Conservation (phyloP, 2,113 vertebrate species). For the Odobenus rosmarus region DNA sequence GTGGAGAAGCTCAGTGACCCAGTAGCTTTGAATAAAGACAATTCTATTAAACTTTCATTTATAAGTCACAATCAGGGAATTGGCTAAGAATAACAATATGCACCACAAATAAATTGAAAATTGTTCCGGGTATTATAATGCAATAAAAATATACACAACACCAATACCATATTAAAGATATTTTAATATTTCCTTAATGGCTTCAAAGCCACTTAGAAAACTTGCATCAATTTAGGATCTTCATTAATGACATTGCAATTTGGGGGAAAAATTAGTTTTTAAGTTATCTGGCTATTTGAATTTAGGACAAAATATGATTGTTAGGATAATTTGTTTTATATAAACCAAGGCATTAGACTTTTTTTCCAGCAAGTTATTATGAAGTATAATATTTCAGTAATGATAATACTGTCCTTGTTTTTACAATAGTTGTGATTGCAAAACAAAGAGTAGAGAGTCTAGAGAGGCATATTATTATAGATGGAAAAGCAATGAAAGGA, state of each 20-base stretch:
- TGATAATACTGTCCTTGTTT: neutral
- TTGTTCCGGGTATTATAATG: neutral
- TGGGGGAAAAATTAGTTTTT: neutral
- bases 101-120: conserved; percentile 3
- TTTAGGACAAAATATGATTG: neutral
- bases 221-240: neutral
- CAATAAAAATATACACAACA: neutral
- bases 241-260: neutral
- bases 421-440: neutral
- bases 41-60: conserved; percentile 52
- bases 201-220: conserved; percentile 35
- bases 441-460: neutral
- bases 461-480: neutral
- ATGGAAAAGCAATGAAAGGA: neutral
- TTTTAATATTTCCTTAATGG: neutral
- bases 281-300: neutral
- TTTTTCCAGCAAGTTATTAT: neutral
- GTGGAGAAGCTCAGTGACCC: neutral
- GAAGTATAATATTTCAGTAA: neutral
- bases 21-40: conserved; percentile 42
- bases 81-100: neutral
- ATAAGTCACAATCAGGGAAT: neutral
- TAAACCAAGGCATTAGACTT: neutral
- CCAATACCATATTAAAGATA: neutral
- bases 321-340: conserved; percentile 37